Base-by-base conservation (phyloP, 2,888 invertebrate species). In the Synergus japonicus region DNA sequence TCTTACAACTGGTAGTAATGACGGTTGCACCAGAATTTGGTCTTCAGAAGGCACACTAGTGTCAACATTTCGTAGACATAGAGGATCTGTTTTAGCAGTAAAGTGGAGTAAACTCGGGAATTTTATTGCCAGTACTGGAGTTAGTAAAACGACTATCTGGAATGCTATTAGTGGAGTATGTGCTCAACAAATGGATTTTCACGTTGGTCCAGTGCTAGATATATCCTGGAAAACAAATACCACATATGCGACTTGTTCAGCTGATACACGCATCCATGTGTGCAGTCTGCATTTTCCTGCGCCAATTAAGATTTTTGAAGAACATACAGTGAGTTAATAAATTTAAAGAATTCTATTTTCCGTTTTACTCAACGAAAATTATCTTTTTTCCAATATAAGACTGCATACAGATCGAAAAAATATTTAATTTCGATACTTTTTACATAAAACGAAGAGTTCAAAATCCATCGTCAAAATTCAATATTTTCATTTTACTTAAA, bases 101-200 rank as follows among this genome's bases (percentile, higher is more conserved):
- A 99, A 99, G 92, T 99, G 99, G 99, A 99, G 99, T 92, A 99
- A 99, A 93, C 94, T 97, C 81, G 99, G 99, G 84, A 99, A 99
- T 92, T 99, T 97, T 89, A 99, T 99, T 89, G 94, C 99, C 22
- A 99, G 98, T 90, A 99, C 99, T 83, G 99, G 99, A 84, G 99
- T 97, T 76, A 96, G 96, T 88, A 96, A 96, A 91, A 99, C 99
- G 5, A 99, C 99, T 83, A 99, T 99, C 88, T 99, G 99, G 99
- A 99, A 99, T 93, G 98, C 99, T 44, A 97, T 97, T 76, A 98
- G 98, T 87, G 99, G 99, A 0, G 97, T 97, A 90, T 98, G 98
- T 91, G 98, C 98, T n/a, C 99, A 99, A 92, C 99, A 99, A 92
- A 99, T 99, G 93, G 97, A 98, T 85, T 99, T 99, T 93, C 99